phyloP scores from a whole-genome alignment of 1,140 invertebrate species.

The Leptinotarsa lineolata region DNA sequence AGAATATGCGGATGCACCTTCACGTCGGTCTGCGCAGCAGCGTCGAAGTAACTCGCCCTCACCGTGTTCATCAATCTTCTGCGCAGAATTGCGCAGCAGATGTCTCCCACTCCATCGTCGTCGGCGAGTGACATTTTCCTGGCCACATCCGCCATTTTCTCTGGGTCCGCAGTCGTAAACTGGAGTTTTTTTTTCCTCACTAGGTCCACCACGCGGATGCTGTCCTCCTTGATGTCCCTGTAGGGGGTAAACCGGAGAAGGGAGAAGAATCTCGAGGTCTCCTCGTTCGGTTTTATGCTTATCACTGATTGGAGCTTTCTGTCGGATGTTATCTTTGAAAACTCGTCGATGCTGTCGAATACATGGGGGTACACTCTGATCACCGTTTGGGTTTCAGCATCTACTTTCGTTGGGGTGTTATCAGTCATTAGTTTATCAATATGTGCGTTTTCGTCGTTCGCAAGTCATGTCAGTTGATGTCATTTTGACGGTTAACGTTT shows the following conservation, averaged over 20 bases:
- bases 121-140: constrained; percentile 25
- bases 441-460: too few relatives aligned
- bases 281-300: constrained; percentile 30
- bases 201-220: constrained; percentile 33
- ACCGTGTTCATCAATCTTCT: constrained; percentile 11
- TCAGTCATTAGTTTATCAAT: constrained; percentile 19
- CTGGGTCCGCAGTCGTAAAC: background rate
- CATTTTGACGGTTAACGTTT: too few relatives aligned
- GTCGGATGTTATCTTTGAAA: constrained; percentile 30
- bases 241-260: constrained; percentile 37
- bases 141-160: constrained; percentile 17
- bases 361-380: constrained; percentile 38
- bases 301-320: constrained; percentile 37
- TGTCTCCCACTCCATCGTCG: constrained; percentile 38
- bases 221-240: constrained; percentile 36
- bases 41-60: constrained; percentile 9
- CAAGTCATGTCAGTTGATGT: too few relatives aligned
- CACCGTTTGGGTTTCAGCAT: constrained; percentile 38
- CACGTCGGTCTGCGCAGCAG: constrained; percentile 35
- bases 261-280: constrained; percentile 34
- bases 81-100: constrained; percentile 31
- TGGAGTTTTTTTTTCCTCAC: constrained; percentile 36
- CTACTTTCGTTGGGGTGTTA: constrained; percentile 13
- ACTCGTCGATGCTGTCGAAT: constrained; percentile 21
- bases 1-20: constrained; percentile 36